Base-by-base conservation (phyloP, 2,113 vertebrate genomes). In the Lagenorhynchus albirostris region DNA sequence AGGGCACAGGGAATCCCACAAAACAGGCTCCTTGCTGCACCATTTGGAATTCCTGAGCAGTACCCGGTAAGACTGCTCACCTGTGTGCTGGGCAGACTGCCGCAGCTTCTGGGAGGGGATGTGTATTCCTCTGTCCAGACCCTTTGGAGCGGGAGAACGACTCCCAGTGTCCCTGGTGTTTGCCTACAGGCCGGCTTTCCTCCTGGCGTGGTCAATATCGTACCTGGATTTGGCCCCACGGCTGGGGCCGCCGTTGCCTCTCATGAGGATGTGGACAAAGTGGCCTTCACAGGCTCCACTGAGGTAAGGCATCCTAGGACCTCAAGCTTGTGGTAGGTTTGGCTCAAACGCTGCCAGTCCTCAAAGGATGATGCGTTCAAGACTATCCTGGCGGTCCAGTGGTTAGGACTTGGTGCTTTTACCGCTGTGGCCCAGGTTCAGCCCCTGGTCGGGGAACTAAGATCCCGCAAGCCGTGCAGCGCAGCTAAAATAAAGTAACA, bases 211-310 rank as follows among this genome's bases (percentile, higher is more conserved):
- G 99, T 99, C 96, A 99, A 99, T 82, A 99, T 99, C 86, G n/a
- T 99, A 97, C 98, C 99, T 5, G 99, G 99, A 63, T 99, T 99
- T 14, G 99, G 99, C 1, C 99, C 99, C 31, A 99, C 99, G 0
- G 99, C 99, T 0, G 99, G 99, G 0, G 99, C 99, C 26, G 99
- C 99, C 97, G 99, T 99, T 2, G 98, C 99, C 6, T 98, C 98
- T 29, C 99, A 99, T 96, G 99, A 99, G 98, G 99, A 99, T 0
- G 94, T 99, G 1, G 99, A 99, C 96, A 99, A 99, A 98, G 98
- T 99, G 97, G 99, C 99, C 8, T 99, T 99, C 98, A 99, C 99
- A 0, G 99, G 99, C 29, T 99, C 99, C 94, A 99, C 99, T 0
- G 99, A 99, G 99, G 99, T 99, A 97, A 97, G 98, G 93, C 0